These are phyloP conservation scores for Willowsia nigromaculata DNA, from an alignment of 2,888 invertebrate species.

Conservation along the genomic window DNA sequence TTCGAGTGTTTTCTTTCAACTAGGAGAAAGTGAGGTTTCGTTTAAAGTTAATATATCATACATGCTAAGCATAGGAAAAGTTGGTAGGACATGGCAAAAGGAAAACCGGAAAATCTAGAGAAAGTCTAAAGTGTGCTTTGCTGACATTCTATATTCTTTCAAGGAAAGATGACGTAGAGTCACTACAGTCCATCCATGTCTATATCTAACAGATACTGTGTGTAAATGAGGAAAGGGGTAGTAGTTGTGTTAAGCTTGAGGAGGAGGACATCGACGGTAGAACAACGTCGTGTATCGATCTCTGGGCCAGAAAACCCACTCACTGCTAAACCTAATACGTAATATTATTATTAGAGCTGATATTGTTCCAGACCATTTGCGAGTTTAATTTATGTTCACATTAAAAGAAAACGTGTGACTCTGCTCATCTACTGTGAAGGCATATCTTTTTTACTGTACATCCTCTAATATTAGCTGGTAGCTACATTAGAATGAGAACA, in stretches of 20 bases:
- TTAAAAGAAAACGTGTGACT: slow-evolving; percentile 55
- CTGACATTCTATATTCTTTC: background rate
- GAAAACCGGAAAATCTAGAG: background rate
- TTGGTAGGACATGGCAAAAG: background rate
- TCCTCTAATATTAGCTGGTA: background rate
- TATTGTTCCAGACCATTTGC: slow-evolving; percentile 55
- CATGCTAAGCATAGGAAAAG: slow-evolving; percentile 16
- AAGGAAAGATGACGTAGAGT: background rate
- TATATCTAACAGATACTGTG: background rate
- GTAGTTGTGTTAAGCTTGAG: background rate
- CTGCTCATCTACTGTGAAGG: background rate
- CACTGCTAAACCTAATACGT: background rate
- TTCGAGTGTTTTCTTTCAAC: slow-evolving; percentile 36
- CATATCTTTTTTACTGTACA: background rate
- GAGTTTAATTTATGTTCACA: slow-evolving; percentile 48
- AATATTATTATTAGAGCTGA: background rate
- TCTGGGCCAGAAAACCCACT: slow-evolving; percentile 2
- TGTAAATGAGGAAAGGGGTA: background rate
- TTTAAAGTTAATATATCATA: background rate
- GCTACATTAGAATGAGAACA: background rate
- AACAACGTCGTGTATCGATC: slow-evolving; percentile 37
- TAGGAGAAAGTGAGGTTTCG: slow-evolving; percentile 22
- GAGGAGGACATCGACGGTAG: background rate
- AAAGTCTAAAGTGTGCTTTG: background rate
- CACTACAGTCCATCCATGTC: background rate